phyloP scores from a whole-genome alignment of 1,140 invertebrate genomes.

The Arctopsyche grandis region DNA sequence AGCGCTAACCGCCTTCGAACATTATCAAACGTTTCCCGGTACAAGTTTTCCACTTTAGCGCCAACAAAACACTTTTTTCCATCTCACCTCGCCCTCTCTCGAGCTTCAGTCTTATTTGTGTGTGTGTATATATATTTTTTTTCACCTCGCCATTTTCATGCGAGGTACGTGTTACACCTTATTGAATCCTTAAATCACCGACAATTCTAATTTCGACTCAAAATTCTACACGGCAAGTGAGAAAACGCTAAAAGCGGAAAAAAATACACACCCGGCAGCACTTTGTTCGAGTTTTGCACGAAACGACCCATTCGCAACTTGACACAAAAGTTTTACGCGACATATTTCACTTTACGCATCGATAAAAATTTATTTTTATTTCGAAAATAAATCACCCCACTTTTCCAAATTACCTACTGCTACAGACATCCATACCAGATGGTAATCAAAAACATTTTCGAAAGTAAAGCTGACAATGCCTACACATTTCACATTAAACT shows the following conservation, averaged over 20 bases:
- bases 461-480: too few species aligned
- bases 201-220: conserved; percentile 28
- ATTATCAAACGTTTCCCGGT: conserved; percentile 24
- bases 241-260: neutral
- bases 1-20: conserved; percentile 31
- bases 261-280: neutral
- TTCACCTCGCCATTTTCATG: neutral
- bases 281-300: neutral
- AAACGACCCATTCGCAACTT: conserved; percentile 15
- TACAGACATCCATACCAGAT: too few species aligned
- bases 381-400: too few species aligned
- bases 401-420: too few species aligned
- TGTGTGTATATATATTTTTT: neutral
- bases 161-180: conserved; percentile 29
- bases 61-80: conserved; percentile 13
- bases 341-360: conserved; percentile 5
- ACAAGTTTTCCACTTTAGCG: conserved; percentile 24
- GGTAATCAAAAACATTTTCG: too few species aligned
- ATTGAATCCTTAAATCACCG: conserved; percentile 47
- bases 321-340: conserved; percentile 1
- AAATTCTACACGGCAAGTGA: neutral
- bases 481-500: too few species aligned
- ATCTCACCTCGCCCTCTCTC: neutral
- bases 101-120: neutral
- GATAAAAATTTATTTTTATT: neutral